Percentiles rank a stretch among this genome's conserved stretches.
Evolutionary conservation across 1,140 invertebrate genomes (phyloP).

Genomic region (Ceratina calcarata): DNA sequence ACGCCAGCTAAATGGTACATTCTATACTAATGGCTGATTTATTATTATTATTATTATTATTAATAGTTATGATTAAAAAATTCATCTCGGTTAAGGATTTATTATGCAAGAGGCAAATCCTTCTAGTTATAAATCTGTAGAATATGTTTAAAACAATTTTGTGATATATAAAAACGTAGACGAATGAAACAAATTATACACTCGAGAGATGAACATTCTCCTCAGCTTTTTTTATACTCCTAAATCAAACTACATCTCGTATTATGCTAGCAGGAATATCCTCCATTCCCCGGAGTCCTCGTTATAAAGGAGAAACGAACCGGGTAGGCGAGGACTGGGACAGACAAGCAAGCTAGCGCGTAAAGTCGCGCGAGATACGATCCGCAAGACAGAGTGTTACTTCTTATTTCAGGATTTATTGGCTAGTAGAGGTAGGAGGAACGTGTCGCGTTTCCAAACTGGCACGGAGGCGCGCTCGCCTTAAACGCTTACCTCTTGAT

Average conservation of each 20-base stretch:
- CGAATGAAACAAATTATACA: too few species aligned
- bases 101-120: too few species aligned
- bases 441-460: conserved; percentile 35
- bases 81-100: too few species aligned
- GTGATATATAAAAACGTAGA: too few species aligned
- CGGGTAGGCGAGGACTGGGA: too few species aligned
- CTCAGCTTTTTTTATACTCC: background rate
- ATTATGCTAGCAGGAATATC: background rate
- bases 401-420: conserved; percentile 45
- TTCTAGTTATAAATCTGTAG: too few species aligned
- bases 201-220: too few species aligned
- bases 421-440: background rate
- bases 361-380: conserved; percentile 8
- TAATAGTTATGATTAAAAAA: too few species aligned
- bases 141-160: too few species aligned
- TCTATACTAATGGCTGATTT: too few species aligned
- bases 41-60: too few species aligned
- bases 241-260: background rate
- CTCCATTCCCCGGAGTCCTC: background rate
- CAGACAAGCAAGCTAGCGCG: conserved; percentile 3
- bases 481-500: conserved; percentile 83
- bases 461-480: conserved; percentile 2
- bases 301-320: conserved; percentile 16
- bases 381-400: background rate
- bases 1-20: too few species aligned